A percentile compares a stretch with the other conserved stretches of the same genome.
Conservation (phyloP, 2,797 vertebrate genomes). For the Peromyscus attwateri region DNA sequence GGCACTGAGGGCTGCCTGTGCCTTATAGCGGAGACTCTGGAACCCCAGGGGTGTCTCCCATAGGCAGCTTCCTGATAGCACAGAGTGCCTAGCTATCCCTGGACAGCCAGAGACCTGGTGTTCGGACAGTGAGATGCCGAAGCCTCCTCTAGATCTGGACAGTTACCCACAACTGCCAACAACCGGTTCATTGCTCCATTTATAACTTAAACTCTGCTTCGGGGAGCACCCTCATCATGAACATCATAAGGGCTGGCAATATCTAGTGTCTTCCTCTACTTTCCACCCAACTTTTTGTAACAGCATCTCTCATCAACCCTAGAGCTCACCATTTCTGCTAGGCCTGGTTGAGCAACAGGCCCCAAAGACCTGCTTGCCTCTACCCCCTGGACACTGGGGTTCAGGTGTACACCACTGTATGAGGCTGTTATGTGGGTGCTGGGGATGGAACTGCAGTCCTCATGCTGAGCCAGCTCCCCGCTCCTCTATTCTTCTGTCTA, state of each 20-base stretch:
- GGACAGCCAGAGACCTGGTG: not conserved
- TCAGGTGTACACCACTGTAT: too few relatives aligned
- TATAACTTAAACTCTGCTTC: not conserved
- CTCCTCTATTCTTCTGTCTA: not conserved
- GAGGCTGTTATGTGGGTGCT: not conserved
- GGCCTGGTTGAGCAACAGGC: not conserved
- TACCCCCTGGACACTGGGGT: too few relatives aligned
- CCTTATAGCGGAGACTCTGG: not conserved
- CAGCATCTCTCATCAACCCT: not conserved
- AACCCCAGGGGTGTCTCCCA: too few relatives aligned
- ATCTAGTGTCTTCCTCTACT: not conserved
- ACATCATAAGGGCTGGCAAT: not conserved
- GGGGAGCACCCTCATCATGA: too few relatives aligned
- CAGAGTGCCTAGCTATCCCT: not conserved
- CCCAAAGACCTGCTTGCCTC: not conserved
- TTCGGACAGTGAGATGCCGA: not conserved
- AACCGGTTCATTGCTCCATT: too few relatives aligned
- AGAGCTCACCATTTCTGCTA: not conserved
- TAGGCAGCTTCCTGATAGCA: not conserved
- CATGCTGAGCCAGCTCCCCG: not conserved
- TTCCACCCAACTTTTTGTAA: not conserved
- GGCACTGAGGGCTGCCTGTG: not conserved
- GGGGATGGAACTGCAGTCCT: not conserved
- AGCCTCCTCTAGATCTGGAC: not conserved
- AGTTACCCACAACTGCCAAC: not conserved